phyloP scores from a whole-genome alignment of 2,888 invertebrate genomes.

The Scaptomyza tumidula region DNA sequence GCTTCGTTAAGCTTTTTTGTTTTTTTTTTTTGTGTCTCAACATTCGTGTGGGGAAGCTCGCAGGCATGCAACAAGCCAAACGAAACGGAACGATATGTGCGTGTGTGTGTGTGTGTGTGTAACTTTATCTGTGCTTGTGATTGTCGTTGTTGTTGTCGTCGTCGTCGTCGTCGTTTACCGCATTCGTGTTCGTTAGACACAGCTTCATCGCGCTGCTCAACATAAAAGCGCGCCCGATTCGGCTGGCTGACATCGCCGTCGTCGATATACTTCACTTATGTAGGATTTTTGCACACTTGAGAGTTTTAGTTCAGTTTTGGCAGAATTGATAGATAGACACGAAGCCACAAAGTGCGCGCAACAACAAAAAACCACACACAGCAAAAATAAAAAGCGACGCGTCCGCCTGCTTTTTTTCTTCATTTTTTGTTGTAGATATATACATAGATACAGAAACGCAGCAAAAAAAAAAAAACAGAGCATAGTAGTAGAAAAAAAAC shows the following conservation, averaged over 20 bases:
- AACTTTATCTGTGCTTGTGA: constrained; percentile 23
- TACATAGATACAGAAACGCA: constrained; percentile 56
- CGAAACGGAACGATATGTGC: constrained; percentile 12
- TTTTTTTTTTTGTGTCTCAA: constrained; percentile 53
- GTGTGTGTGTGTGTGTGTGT: constrained; percentile 12
- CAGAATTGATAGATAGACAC: constrained; percentile 74
- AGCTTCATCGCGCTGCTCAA: constrained; percentile 54
- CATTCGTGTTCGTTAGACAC: constrained; percentile 29
- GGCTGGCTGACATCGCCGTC: constrained; percentile 7
- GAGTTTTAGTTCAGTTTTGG: constrained; percentile 80
- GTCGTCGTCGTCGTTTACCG: constrained; percentile 14
- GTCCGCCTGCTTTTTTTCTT: constrained; percentile 19
- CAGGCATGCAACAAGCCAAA: constrained; percentile 72
- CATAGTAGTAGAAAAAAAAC: constrained; percentile 5
- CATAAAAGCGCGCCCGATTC: constrained; percentile 52
- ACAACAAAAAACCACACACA: constrained; percentile 12
- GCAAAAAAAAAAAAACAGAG: constrained; percentile 8
- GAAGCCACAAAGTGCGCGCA: constrained; percentile 51
- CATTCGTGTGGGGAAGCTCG: constrained; percentile 57
- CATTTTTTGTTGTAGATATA: constrained; percentile 40
- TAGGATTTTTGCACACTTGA: constrained; percentile 76
- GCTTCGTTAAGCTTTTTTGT: constrained; percentile 53
- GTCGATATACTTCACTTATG: constrained; percentile 67
- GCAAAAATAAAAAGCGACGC: constrained; percentile 17
- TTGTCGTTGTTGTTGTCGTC: constrained; percentile 19